Percentiles rank a stretch among this genome's conserved stretches.
Evolutionary conservation across 2,888 invertebrate species (phyloP).

Genomic region (Dastarcus helophoroides): DNA sequence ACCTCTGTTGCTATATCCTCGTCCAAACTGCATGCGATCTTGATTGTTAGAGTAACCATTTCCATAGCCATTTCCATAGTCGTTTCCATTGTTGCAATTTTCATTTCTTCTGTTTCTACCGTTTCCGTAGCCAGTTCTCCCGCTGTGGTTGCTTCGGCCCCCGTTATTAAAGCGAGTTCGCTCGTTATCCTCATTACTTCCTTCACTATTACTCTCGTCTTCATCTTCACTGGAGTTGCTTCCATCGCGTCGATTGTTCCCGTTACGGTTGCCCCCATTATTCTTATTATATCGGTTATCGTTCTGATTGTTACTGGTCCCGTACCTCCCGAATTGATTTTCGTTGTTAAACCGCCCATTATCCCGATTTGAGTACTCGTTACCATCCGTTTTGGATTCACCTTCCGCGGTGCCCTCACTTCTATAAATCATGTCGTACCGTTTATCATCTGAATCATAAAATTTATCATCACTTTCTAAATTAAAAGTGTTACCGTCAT

Average conservation of each 20-base stretch:
- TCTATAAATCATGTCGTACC: too few species aligned
- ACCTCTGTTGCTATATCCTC: too few species aligned
- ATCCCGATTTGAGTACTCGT: background rate
- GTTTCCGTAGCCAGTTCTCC: slow-evolving; percentile 1
- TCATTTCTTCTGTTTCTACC: slow-evolving; percentile 6
- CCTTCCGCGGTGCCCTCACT: background rate
- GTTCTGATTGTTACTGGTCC: slow-evolving; percentile 7
- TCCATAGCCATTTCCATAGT: slow-evolving; percentile 6
- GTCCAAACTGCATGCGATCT: too few species aligned
- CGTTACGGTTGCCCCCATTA: slow-evolving; percentile 7
- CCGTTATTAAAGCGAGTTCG: too few species aligned
- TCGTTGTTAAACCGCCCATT: slow-evolving; percentile 8
- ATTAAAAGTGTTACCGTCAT: slow-evolving; percentile 1
- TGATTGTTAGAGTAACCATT: slow-evolving; percentile 6
- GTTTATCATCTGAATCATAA: too few species aligned
- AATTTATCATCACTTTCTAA: too few species aligned
- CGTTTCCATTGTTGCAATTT: slow-evolving; percentile 9
- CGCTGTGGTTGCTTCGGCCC: background rate
- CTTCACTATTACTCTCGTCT: slow-evolving; percentile 8
- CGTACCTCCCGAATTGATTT: slow-evolving; percentile 7
- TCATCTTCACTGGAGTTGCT: slow-evolving; percentile 9
- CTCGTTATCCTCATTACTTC: slow-evolving; percentile 3
- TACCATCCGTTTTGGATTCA: too few species aligned
- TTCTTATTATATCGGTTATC: slow-evolving; percentile 8
- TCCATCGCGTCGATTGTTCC: slow-evolving; percentile 8